These are phyloP conservation scores for Apogon hyalosoma DNA, from an alignment of 2,797 vertebrate species.

Conservation along the genomic window DNA sequence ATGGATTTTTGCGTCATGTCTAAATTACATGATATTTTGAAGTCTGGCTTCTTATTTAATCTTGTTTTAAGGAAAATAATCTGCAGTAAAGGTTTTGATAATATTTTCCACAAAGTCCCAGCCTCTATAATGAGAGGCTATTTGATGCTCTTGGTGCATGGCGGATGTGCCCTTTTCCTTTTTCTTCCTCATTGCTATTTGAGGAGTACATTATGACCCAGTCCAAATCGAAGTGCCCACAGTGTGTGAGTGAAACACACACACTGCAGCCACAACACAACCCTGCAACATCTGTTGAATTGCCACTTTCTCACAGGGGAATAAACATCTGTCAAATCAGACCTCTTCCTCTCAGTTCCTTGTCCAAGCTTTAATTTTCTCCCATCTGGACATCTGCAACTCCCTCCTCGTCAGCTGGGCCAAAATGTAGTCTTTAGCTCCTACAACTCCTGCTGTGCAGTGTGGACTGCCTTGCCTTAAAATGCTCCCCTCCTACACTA, in stretches of 20 bases:
- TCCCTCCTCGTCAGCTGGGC: slow-evolving; percentile 31
- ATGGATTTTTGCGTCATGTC: too few relatives aligned
- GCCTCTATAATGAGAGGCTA: too few relatives aligned
- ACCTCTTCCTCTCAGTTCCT: slow-evolving; percentile 37
- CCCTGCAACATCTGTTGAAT: slow-evolving; percentile 35
- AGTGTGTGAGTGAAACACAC: background rate
- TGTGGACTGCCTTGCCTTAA: slow-evolving; percentile 24
- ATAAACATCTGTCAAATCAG: slow-evolving; percentile 47
- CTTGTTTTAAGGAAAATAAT: background rate
- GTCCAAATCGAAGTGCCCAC: background rate
- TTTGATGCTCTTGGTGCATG: background rate
- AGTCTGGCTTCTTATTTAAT: too few relatives aligned
- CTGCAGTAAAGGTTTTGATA: background rate
- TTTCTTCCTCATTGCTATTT: background rate
- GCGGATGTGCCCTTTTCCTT: background rate
- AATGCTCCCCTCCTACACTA: slow-evolving; percentile 39
- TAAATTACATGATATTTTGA: too few relatives aligned
- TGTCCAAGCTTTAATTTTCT: slow-evolving; percentile 55
- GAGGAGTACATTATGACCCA: slow-evolving; percentile 4
- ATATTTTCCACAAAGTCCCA: background rate
- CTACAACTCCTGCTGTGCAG: slow-evolving; percentile 28
- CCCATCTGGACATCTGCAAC: slow-evolving; percentile 52
- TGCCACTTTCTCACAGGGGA: slow-evolving; percentile 16
- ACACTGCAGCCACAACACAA: slow-evolving; percentile 7
- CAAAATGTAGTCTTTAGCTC: slow-evolving; percentile 50